Percentiles rank a stretch among this genome's conserved stretches.
phyloP scores from a whole-genome alignment of 30 jellyfish, hydroid and myxozoan genomes.

The Hydra vulgaris region DNA sequence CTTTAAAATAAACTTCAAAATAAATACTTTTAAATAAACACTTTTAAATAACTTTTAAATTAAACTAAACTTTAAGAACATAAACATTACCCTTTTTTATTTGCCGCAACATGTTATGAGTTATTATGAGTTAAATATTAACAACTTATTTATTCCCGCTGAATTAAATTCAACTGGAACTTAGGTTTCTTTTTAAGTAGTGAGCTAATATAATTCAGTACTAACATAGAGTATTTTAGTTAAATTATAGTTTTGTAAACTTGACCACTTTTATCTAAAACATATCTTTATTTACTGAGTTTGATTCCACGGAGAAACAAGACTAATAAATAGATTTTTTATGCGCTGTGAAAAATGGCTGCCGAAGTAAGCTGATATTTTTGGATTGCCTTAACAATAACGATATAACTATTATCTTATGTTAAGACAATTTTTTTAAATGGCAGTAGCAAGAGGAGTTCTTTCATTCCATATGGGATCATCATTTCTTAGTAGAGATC shows the following conservation, averaged over 20 bases:
- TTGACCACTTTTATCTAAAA: neutral
- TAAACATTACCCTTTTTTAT: neutral
- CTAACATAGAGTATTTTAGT: neutral
- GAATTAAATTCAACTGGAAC: neutral
- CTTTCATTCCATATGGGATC: constrained; percentile 15
- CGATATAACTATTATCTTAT: neutral
- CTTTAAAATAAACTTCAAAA: too few species aligned
- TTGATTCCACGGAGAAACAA: neutral
- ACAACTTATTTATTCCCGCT: neutral
- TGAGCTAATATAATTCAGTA: neutral
- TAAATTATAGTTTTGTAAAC: neutral
- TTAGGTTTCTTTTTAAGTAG: neutral
- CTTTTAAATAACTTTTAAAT: too few species aligned
- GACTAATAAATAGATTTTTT: neutral
- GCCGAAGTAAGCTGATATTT: constrained; percentile 35
- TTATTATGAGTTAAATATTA: neutral
- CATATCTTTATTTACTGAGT: too few species aligned
- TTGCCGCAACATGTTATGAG: neutral
- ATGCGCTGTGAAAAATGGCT: constrained; percentile 16
- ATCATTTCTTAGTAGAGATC: neutral
- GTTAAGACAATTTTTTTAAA: neutral
- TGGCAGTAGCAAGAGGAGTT: constrained; percentile 31
- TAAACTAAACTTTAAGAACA: too few species aligned
- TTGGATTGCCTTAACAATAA: neutral
- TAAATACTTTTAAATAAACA: too few species aligned